Percentiles rank a stretch among this genome's conserved stretches.
These are phyloP conservation scores for Ophioderma brevispina DNA, from an alignment of 35 echinoderm and acorn worm genomes.

Conservation along the genomic window DNA sequence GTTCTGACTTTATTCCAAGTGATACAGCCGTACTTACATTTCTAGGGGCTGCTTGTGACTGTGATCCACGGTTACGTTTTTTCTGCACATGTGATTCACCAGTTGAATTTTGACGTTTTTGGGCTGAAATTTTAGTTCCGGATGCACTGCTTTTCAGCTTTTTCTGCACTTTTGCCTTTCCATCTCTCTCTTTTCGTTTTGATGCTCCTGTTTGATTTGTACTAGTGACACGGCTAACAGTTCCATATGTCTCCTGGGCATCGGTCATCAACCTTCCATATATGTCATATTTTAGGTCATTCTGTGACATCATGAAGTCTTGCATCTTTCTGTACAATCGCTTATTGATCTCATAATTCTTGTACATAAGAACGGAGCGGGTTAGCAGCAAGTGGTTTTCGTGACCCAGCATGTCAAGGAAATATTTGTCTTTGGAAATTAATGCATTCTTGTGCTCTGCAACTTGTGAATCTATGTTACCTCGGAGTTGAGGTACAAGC, in stretches of 20 bases:
- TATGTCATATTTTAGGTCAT: not conserved
- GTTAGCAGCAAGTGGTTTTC: not conserved
- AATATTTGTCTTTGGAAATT: not conserved
- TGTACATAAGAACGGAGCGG: not conserved
- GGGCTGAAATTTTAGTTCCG: not conserved
- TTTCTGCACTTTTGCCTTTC: not conserved
- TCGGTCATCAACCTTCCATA: not conserved
- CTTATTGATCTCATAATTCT: not conserved
- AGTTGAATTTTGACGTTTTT: not conserved
- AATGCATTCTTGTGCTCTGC: not conserved
- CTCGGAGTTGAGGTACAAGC: not conserved
- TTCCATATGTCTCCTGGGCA: not conserved
- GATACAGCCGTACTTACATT: not conserved
- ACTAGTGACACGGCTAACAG: not conserved
- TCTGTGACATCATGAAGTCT: not conserved
- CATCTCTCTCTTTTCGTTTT: not conserved
- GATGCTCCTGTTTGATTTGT: not conserved
- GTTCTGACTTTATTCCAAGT: not conserved
- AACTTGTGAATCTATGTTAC: not conserved
- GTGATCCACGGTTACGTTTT: too few relatives aligned
- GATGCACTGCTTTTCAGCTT: not conserved
- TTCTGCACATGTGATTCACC: not conserved
- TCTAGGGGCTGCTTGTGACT: not conserved
- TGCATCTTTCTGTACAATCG: not conserved
- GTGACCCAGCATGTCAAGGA: not conserved